Conservation (phyloP, 2,797 vertebrate species). For the Sebastes nivosus region DNA sequence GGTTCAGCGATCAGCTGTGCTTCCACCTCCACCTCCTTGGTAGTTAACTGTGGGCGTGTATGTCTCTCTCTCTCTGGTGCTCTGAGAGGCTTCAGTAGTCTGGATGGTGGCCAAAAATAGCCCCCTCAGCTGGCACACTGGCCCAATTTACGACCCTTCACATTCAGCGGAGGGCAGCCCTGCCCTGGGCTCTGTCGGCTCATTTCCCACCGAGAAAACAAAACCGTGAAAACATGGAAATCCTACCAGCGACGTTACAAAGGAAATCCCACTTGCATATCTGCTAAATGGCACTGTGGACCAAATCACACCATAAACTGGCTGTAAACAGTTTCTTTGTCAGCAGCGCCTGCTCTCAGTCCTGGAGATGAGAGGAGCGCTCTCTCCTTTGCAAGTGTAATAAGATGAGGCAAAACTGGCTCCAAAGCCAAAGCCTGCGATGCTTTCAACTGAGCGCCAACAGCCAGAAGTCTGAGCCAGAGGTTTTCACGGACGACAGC, state of each 20-base stretch:
- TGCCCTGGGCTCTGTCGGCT: conserved; percentile 23
- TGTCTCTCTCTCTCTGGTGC: conserved; percentile 20
- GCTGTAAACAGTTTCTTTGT: conserved; percentile 6
- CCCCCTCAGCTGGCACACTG: conserved; percentile 77
- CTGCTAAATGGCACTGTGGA: conserved; percentile 19
- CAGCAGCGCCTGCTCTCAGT: not conserved
- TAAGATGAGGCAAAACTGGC: conserved; percentile 48
- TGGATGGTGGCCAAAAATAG: conserved; percentile 74
- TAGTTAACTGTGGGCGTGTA: conserved; percentile 52
- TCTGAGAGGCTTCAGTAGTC: conserved; percentile 54
- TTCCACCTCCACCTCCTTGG: conserved; percentile 33
- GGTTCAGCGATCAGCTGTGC: conserved; percentile 69
- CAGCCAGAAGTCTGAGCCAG: conserved; percentile 60
- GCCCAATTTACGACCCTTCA: conserved; percentile 70
- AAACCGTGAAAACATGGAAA: conserved; percentile 35
- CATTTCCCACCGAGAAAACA: conserved; percentile 46
- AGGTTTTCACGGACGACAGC: conserved; percentile 59
- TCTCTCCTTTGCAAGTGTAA: conserved; percentile 51
- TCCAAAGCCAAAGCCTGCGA: conserved; percentile 50
- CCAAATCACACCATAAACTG: not conserved
- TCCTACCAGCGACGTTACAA: conserved; percentile 25
- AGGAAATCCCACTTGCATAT: not conserved
- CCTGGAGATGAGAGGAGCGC: conserved; percentile 23
- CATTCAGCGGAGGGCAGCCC: conserved; percentile 54
- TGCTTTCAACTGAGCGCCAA: conserved; percentile 66